A percentile compares a stretch with the other conserved stretches of the same genome.
These are phyloP conservation scores for Pangasianodon gigas DNA, from an alignment of 2,113 vertebrate genomes.

Conservation along the genomic window DNA sequence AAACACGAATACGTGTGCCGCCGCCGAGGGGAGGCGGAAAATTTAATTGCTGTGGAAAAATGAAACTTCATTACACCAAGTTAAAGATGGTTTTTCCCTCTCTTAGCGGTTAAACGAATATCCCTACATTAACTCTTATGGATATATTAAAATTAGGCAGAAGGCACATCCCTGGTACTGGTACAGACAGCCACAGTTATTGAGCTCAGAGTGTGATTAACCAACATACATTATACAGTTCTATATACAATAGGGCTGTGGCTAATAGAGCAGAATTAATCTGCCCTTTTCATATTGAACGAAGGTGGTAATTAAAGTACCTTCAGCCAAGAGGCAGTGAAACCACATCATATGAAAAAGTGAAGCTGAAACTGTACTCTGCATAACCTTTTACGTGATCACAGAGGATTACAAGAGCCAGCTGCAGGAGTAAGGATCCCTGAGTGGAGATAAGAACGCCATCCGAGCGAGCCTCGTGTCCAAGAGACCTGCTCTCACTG, in stretches of 20 bases:
- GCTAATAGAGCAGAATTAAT: neutral
- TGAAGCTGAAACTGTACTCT: neutral
- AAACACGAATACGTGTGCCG: neutral
- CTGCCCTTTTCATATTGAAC: neutral
- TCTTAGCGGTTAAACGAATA: neutral
- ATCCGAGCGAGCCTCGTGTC: constrained; percentile 17
- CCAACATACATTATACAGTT: neutral
- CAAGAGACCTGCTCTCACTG: constrained; percentile 19
- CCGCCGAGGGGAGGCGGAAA: too few relatives aligned
- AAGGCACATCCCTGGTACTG: neutral
- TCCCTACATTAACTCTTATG: neutral
- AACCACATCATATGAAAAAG: neutral
- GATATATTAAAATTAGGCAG: neutral
- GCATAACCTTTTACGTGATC: constrained; percentile 19
- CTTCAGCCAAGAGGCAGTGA: neutral
- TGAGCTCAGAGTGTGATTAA: neutral
- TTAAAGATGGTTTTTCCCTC: neutral
- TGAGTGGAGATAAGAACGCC: constrained; percentile 2
- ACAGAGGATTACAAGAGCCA: constrained; percentile 30
- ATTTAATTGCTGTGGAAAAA: neutral
- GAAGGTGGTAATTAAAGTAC: constrained; percentile 4
- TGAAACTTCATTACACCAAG: neutral
- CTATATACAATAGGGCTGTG: neutral
- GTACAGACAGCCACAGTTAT: neutral
- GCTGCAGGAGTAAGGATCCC: constrained; percentile 19